Conservation (phyloP, 2,113 vertebrate species). For the Microcebus jonahi region DNA sequence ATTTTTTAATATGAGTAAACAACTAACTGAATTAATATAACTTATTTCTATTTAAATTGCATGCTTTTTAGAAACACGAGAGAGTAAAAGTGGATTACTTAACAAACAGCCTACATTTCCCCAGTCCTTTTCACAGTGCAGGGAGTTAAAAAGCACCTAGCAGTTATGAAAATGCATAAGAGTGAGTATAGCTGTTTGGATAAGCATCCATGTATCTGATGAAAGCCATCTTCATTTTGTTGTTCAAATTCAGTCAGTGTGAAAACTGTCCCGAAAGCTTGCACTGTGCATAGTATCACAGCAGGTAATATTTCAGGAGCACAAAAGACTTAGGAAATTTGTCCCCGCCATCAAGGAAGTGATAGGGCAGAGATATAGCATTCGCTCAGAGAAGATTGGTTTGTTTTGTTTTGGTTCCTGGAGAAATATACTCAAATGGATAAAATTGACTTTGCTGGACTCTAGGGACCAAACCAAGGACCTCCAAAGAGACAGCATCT, state of each 20-base stretch:
- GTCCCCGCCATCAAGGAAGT: neutral
- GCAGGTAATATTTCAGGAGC: neutral
- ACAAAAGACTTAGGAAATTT: neutral
- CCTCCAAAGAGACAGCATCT: neutral
- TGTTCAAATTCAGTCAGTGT: neutral
- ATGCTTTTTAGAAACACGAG: neutral
- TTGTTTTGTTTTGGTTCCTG: constrained; percentile 52
- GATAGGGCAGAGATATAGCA: neutral
- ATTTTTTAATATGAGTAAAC: constrained; percentile 17
- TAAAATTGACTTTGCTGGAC: neutral
- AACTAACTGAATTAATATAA: constrained; percentile 26
- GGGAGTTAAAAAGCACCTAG: neutral
- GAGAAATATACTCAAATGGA: neutral
- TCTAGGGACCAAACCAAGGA: neutral
- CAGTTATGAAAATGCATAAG: neutral
- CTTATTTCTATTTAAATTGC: neutral
- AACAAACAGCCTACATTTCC: neutral
- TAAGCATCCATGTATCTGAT: neutral
- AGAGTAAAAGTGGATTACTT: neutral
- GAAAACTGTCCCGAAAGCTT: neutral
- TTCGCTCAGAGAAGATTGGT: constrained; percentile 14
- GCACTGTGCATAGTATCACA: neutral
- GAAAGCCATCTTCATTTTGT: neutral
- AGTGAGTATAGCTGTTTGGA: neutral
- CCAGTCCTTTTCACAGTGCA: neutral